phyloP scores from a whole-genome alignment of 2,113 vertebrate genomes.

The Trichomycterus rosablanca region DNA sequence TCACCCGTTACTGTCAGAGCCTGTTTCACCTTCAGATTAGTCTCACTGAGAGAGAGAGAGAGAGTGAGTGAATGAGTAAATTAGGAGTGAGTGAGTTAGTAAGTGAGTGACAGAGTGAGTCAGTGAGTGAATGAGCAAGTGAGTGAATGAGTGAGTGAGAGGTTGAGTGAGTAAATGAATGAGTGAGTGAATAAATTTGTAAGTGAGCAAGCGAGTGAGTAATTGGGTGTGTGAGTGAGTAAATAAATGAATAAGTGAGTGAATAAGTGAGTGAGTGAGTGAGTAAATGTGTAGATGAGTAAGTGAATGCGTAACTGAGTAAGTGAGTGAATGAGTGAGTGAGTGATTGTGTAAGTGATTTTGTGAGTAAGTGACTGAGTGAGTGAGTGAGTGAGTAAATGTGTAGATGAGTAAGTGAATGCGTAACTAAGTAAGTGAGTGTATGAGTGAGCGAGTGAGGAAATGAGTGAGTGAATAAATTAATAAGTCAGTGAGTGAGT shows the following conservation, averaged over 20 bases:
- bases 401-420: constrained; percentile 23
- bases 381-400: constrained; percentile 10
- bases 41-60: constrained; percentile 72
- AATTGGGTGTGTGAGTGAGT: constrained; percentile 14
- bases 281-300: constrained; percentile 16
- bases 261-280: constrained; percentile 10
- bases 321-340: constrained; percentile 20
- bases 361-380: neutral
- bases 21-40: constrained; percentile 95
- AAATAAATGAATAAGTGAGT: constrained; percentile 3
- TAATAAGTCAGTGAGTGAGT: too few species aligned
- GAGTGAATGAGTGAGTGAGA: too few species aligned
- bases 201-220: too few species aligned
- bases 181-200: constrained; percentile 16
- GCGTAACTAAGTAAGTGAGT: neutral
- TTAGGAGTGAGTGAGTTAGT: constrained; percentile 1
- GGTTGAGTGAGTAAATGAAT: constrained; percentile 21
- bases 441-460: constrained; percentile 16
- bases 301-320: neutral
- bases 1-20: constrained; percentile 79
- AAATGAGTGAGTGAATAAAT: constrained; percentile 19
- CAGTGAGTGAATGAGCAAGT: neutral
- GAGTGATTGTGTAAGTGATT: constrained; percentile 13
- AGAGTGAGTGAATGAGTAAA: constrained; percentile 20
- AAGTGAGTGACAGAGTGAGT: neutral